Evolutionary conservation across 2,888 invertebrate genomes (phyloP).

Genomic region (Lingula anatina): DNA sequence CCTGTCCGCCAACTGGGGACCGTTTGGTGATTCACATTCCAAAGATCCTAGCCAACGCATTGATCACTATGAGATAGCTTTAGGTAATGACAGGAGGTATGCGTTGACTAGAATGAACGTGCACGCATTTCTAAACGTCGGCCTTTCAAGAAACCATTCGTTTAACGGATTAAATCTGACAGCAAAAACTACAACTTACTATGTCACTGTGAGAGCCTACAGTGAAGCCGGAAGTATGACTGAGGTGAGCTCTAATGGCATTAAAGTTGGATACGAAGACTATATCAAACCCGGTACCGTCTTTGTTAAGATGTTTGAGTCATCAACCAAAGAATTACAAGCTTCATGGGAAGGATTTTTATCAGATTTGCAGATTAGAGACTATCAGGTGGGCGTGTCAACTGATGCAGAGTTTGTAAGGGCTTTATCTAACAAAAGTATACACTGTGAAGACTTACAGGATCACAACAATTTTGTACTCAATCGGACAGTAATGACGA

Average conservation of each 20-base stretch:
- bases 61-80: slow-evolving; percentile 10
- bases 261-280: slow-evolving; percentile 9
- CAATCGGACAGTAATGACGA: background rate
- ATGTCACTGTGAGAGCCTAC: slow-evolving; percentile 17
- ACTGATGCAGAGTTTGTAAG: no score
- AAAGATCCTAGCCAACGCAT: slow-evolving; percentile 10
- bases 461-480: no score
- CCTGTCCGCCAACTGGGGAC: slow-evolving; percentile 26
- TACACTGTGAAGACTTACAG: no score
- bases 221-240: slow-evolving; percentile 12
- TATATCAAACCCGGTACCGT: slow-evolving; percentile 6
- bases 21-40: slow-evolving; percentile 16
- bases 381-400: slow-evolving; percentile 7
- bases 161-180: slow-evolving; percentile 11
- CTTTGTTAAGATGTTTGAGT: slow-evolving; percentile 1
- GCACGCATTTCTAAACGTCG: slow-evolving; percentile 9
- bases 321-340: slow-evolving; percentile 1
- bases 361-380: slow-evolving; percentile 10
- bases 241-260: slow-evolving; percentile 15
- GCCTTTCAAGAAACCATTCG: slow-evolving; percentile 8
- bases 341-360: slow-evolving; percentile 12
- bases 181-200: slow-evolving; percentile 10
- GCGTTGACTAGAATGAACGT: slow-evolving; percentile 8
- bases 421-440: no score
- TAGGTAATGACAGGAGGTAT: slow-evolving; percentile 8